Percentiles rank a stretch among this genome's conserved stretches.
Evolutionary conservation across 2,113 vertebrate species (phyloP).

Genomic region (Epinephelus moara): DNA sequence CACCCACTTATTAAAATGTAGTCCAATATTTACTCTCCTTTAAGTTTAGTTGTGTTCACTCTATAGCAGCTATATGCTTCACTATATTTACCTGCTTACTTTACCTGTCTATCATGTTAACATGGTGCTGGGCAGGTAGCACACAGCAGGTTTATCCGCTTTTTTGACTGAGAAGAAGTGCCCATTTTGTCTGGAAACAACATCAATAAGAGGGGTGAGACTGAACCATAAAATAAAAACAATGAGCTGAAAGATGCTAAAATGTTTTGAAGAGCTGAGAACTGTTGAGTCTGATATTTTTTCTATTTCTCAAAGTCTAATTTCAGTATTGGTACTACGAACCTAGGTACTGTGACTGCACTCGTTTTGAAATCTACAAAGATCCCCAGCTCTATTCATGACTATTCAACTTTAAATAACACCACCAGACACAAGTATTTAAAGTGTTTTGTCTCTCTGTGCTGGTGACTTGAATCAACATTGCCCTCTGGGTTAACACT

Average conservation of each 20-base stretch:
- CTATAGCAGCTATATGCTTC: background rate
- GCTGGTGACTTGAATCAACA: conserved; percentile 21
- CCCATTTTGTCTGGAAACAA: background rate
- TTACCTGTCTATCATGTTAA: background rate
- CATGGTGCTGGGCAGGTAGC: background rate
- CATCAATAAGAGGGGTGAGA: background rate
- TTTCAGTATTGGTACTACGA: background rate
- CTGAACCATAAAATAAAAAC: background rate
- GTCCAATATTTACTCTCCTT: too few relatives aligned
- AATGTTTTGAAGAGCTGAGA: background rate
- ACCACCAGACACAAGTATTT: conserved; percentile 41
- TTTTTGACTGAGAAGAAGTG: background rate
- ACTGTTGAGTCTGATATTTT: background rate
- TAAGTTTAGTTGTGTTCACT: too few relatives aligned
- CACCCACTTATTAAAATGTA: background rate
- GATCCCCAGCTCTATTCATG: conserved; percentile 17
- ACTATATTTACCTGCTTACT: background rate
- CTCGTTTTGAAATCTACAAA: background rate
- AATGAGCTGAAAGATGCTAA: background rate
- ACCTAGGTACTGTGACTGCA: too few relatives aligned
- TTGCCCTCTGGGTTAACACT: conserved; percentile 10
- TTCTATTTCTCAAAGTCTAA: too few relatives aligned
- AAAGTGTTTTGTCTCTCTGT: background rate
- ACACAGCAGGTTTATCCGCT: background rate
- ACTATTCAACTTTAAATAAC: conserved; percentile 51